phyloP scores from a whole-genome alignment of 1,140 invertebrate species.

The Lethrus apterus region DNA sequence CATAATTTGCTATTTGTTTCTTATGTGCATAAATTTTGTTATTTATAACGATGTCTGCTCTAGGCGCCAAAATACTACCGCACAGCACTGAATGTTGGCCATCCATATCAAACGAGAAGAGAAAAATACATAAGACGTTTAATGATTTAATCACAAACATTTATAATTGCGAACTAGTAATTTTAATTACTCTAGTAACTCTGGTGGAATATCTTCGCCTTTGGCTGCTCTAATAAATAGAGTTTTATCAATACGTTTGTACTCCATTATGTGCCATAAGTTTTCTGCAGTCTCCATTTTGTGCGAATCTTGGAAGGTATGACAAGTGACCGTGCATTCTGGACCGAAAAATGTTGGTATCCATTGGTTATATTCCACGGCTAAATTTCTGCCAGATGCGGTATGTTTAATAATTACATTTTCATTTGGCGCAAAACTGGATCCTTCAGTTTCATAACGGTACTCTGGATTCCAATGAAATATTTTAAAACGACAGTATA shows the following conservation, averaged over 20 bases:
- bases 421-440: slow-evolving; percentile 24
- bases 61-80: too few relatives aligned
- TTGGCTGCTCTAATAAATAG: slow-evolving; percentile 28
- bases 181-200: slow-evolving; percentile 22
- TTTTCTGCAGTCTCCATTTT: slow-evolving; percentile 36
- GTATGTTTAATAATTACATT: slow-evolving; percentile 35
- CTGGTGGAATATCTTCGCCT: slow-evolving; percentile 28
- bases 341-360: slow-evolving; percentile 35
- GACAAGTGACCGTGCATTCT: slow-evolving; percentile 31
- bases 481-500: slow-evolving; percentile 36
- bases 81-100: too few relatives aligned
- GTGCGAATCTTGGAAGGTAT: slow-evolving; percentile 31
- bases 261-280: slow-evolving; percentile 29
- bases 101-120: too few relatives aligned
- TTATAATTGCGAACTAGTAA: too few relatives aligned
- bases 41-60: too few relatives aligned
- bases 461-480: slow-evolving; percentile 26
- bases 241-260: slow-evolving; percentile 23
- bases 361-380: slow-evolving; percentile 26
- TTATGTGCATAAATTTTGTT: too few relatives aligned
- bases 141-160: too few relatives aligned
- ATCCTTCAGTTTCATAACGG: slow-evolving; percentile 29
- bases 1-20: too few relatives aligned
- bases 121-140: too few relatives aligned
- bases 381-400: slow-evolving; percentile 34